phyloP scores from a whole-genome alignment of 2,888 invertebrate genomes.

The Andrena marginata region DNA sequence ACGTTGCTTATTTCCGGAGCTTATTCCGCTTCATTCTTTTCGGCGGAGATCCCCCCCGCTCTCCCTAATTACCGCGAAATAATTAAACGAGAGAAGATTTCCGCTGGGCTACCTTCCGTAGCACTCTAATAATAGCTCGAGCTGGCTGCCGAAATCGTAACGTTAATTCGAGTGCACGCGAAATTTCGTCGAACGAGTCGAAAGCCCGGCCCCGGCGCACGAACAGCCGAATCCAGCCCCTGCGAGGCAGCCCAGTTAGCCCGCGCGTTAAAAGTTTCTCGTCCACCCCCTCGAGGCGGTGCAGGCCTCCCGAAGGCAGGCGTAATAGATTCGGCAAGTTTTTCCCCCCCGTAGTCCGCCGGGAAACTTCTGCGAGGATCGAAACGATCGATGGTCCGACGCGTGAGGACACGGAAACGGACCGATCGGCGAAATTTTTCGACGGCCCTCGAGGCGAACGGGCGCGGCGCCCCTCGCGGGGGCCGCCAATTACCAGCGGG shows the following conservation, averaged over 20 bases:
- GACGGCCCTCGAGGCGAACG: neutral
- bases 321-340: constrained; percentile 28
- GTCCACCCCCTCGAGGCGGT: neutral
- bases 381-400: constrained; percentile 5
- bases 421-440: constrained; percentile 14
- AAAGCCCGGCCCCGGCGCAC: neutral
- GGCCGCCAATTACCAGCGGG: constrained; percentile 45
- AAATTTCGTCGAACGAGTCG: constrained; percentile 13
- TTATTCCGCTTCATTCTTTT: neutral
- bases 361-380: constrained; percentile 6
- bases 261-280: constrained; percentile 26
- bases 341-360: neutral
- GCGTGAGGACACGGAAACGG: neutral
- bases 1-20: neutral
- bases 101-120: too few species aligned
- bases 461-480: neutral
- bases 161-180: neutral
- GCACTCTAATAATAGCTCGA: neutral
- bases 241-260: constrained; percentile 13
- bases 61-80: too few species aligned
- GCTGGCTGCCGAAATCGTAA: neutral
- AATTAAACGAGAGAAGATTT: too few species aligned
- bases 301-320: neutral
- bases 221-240: constrained; percentile 6
- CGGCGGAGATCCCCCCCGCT: too few species aligned